These are phyloP conservation scores for Tetragnatha montana DNA, from an alignment of 2,888 invertebrate species.

Conservation along the genomic window DNA sequence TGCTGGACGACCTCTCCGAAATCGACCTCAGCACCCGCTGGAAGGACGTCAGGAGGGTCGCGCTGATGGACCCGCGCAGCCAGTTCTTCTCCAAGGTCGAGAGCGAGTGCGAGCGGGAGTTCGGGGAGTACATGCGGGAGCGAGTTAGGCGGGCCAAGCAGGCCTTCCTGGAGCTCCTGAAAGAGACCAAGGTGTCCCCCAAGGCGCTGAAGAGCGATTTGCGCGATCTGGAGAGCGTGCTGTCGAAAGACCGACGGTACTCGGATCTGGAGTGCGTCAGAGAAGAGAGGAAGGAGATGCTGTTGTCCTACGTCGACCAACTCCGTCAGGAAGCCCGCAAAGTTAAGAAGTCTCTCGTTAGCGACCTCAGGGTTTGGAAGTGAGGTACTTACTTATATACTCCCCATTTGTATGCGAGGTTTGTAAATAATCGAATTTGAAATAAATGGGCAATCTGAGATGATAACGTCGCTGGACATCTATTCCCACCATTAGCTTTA, in stretches of 20 bases:
- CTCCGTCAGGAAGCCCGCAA: slow-evolving; percentile 78
- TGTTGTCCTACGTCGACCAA: slow-evolving; percentile 80
- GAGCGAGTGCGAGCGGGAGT: slow-evolving; percentile 94
- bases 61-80: slow-evolving; percentile 92
- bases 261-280: slow-evolving; percentile 90
- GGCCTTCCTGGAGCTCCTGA: slow-evolving; percentile 91
- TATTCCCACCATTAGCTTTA: too few species aligned
- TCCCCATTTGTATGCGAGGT: too few species aligned
- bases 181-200: slow-evolving; percentile 90
- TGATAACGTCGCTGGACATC: too few species aligned
- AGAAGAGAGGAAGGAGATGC: slow-evolving; percentile 89
- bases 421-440: too few species aligned
- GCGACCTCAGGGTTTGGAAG: too few species aligned
- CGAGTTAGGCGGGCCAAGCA: slow-evolving; percentile 91
- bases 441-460: too few species aligned
- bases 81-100: slow-evolving; percentile 89
- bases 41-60: slow-evolving; percentile 80
- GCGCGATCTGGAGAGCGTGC: slow-evolving; percentile 80
- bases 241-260: slow-evolving; percentile 78
- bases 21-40: slow-evolving; percentile 33
- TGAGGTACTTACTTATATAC: too few species aligned
- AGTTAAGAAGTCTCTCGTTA: too few species aligned
- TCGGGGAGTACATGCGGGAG: slow-evolving; percentile 95
- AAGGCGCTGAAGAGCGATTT: slow-evolving; percentile 35
- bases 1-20: slow-evolving; percentile 22